phyloP scores from a whole-genome alignment of 2,888 invertebrate genomes.

The Xanthia togata region DNA sequence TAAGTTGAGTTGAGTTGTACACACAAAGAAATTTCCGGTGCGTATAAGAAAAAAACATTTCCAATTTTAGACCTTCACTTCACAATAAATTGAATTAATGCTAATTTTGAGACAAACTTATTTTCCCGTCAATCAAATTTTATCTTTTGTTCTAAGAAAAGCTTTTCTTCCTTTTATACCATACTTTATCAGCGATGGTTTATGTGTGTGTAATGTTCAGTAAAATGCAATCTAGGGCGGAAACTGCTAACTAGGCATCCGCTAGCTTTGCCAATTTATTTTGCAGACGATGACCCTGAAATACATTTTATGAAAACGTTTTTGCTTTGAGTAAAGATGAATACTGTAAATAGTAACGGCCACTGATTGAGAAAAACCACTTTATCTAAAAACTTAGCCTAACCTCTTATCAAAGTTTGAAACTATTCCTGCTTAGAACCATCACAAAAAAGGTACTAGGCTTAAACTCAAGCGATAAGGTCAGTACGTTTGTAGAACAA shows the following conservation, averaged over 20 bases:
- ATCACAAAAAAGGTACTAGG: slow-evolving; percentile 64
- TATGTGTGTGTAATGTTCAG: not conserved
- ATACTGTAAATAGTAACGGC: too few relatives aligned
- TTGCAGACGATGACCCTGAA: not conserved
- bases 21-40: too few relatives aligned
- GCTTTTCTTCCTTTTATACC: not conserved
- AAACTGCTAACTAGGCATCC: not conserved
- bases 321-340: not conserved
- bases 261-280: not conserved
- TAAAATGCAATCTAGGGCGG: not conserved
- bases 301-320: not conserved
- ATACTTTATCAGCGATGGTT: too few relatives aligned
- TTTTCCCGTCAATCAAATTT: not conserved
- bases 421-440: slow-evolving; percentile 55
- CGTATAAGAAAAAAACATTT: too few relatives aligned
- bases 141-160: not conserved
- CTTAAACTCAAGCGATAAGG: slow-evolving; percentile 75
- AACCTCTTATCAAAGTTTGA: slow-evolving; percentile 53
- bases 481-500: slow-evolving; percentile 75
- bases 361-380: not conserved
- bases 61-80: too few relatives aligned
- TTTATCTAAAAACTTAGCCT: slow-evolving; percentile 28
- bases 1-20: too few relatives aligned
- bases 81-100: too few relatives aligned
- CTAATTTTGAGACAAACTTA: not conserved